These are phyloP conservation scores for Drosophila nigritarsus DNA, from an alignment of 2,888 invertebrate genomes.

Conservation along the genomic window DNA sequence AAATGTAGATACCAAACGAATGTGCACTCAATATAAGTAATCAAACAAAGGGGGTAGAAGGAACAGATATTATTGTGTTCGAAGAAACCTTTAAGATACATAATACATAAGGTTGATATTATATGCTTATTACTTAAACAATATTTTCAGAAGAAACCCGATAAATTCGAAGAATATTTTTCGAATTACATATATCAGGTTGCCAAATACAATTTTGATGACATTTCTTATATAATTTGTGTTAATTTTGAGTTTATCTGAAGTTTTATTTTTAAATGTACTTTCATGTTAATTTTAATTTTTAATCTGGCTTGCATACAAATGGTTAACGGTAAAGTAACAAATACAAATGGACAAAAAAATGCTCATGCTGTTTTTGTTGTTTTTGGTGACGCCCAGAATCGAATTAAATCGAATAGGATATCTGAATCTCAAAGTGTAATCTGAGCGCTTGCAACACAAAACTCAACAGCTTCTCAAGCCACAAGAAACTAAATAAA, in stretches of 20 bases:
- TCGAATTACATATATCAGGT: conserved; percentile 22
- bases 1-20: conserved; percentile 4
- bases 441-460: conserved; percentile 31
- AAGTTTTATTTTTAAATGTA: conserved; percentile 13
- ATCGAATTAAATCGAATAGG: conserved; percentile 8
- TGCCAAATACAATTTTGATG: conserved; percentile 21
- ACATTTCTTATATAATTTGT: neutral
- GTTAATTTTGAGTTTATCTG: neutral
- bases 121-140: neutral
- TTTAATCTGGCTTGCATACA: conserved; percentile 14
- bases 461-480: conserved; percentile 21
- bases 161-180: conserved; percentile 7
- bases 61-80: neutral
- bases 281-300: conserved; percentile 21
- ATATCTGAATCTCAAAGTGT: conserved; percentile 26
- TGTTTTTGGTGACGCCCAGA: neutral
- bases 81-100: neutral
- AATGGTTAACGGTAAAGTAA: conserved; percentile 22
- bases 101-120: neutral
- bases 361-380: neutral
- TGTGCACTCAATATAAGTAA: conserved; percentile 1
- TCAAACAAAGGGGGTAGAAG: neutral
- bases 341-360: neutral
- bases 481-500: conserved; percentile 8
- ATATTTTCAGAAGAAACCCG: conserved; percentile 3